phyloP scores from a whole-genome alignment of 2,113 vertebrate species.

The Sinocyclocheilus grahami region DNA sequence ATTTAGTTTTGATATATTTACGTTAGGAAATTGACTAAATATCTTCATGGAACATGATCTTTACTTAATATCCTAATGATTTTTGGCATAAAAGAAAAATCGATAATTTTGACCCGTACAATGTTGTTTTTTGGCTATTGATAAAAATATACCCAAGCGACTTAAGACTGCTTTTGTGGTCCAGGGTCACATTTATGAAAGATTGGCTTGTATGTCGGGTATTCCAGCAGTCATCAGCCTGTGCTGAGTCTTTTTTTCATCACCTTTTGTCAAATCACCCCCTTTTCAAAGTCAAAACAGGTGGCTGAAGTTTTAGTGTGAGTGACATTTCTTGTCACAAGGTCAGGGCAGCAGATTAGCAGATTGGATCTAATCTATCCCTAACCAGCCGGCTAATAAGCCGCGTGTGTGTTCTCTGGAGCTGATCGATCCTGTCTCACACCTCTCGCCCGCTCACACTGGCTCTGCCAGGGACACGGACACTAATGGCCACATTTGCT shows the following conservation, averaged over 20 bases:
- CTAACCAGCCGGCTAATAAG: constrained; percentile 59
- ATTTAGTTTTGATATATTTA: too few relatives aligned
- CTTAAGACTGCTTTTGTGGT: too few relatives aligned
- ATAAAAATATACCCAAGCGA: too few relatives aligned
- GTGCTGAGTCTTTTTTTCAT: background rate
- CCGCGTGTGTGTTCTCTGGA: constrained; percentile 35
- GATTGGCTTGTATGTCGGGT: too few relatives aligned
- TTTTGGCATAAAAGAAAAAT: too few relatives aligned
- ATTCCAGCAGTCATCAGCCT: background rate
- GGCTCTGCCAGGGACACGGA: constrained; percentile 44
- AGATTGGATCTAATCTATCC: constrained; percentile 55
- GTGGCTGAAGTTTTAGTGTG: constrained; percentile 40
- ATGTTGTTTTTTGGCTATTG: too few relatives aligned
- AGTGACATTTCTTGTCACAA: constrained; percentile 56
- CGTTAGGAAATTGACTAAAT: too few relatives aligned
- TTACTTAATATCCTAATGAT: too few relatives aligned
- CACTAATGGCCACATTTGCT: constrained; percentile 54
- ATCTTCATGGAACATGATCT: too few relatives aligned
- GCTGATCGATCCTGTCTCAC: constrained; percentile 50
- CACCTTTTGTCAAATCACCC: background rate
- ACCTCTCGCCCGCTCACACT: constrained; percentile 50
- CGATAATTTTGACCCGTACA: too few relatives aligned
- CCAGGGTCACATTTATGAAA: background rate
- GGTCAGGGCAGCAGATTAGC: constrained; percentile 53
- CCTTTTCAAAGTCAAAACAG: constrained; percentile 44